A percentile compares a stretch with the other conserved stretches of the same genome.
Conservation (phyloP, 2,888 invertebrate species). For the Celastrina argiolus region DNA sequence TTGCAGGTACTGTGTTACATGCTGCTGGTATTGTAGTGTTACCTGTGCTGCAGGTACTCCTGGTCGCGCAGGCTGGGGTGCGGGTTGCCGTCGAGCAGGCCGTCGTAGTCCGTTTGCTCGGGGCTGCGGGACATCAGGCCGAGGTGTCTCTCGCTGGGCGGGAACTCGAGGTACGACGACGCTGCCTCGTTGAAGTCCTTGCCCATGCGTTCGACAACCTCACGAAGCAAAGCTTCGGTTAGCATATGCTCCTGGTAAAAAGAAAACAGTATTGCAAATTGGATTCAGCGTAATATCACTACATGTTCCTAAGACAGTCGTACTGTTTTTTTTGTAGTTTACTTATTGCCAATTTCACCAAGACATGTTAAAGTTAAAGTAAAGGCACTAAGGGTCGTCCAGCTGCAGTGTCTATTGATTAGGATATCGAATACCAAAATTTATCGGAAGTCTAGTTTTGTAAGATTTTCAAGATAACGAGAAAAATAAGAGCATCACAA, state of each 20-base stretch:
- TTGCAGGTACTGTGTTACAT: conserved; percentile 82
- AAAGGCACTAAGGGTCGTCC: no score
- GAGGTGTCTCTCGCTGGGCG: conserved; percentile 66
- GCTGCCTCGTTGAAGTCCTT: conserved; percentile 83
- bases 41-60: conserved; percentile 91
- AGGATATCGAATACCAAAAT: no score
- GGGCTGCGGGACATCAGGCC: conserved; percentile 72
- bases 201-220: conserved; percentile 87
- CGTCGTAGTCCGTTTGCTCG: conserved; percentile 84
- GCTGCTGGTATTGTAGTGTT: background rate
- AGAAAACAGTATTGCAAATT: background rate
- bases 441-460: no score
- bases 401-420: no score
- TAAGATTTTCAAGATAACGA: no score
- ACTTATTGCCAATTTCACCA: no score
- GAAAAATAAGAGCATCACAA: conserved; percentile 30
- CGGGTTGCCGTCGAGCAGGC: conserved; percentile 81
- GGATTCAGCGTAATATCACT: background rate
- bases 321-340: no score
- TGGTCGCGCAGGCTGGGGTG: conserved; percentile 91
- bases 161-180: conserved; percentile 81
- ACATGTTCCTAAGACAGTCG: no score
- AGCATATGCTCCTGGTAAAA: conserved; percentile 78
- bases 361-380: no score
- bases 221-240: conserved; percentile 84